Conservation (phyloP, 2,113 vertebrate species). For the Gallinago jamesoni region DNA sequence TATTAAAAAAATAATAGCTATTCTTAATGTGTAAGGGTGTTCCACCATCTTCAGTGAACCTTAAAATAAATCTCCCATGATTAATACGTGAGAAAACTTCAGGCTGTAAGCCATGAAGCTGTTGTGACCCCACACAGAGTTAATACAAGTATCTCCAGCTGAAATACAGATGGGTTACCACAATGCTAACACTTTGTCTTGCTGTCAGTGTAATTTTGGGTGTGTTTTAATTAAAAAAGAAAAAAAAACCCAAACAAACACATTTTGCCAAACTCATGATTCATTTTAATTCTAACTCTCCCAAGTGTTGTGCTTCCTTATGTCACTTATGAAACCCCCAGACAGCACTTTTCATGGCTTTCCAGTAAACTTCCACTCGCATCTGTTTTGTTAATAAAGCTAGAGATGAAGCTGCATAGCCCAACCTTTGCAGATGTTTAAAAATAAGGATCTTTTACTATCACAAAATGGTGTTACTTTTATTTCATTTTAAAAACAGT, state of each 20-base stretch:
- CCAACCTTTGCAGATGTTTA: background rate
- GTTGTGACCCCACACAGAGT: background rate
- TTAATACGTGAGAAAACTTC: background rate
- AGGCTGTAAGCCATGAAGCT: background rate
- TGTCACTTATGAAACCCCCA: slow-evolving; percentile 9
- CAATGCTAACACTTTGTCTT: background rate
- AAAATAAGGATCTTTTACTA: background rate
- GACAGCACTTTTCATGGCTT: background rate
- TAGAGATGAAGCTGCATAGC: background rate
- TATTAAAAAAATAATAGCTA: background rate
- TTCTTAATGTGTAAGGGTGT: background rate
- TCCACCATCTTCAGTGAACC: background rate
- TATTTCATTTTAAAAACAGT: background rate
- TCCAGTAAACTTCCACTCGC: background rate
- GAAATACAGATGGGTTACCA: slow-evolving; percentile 36
- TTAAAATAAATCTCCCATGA: slow-evolving; percentile 14
- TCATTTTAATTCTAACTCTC: slow-evolving; percentile 33
- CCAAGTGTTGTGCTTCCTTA: background rate
- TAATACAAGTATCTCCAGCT: slow-evolving; percentile 10
- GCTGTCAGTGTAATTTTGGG: background rate
- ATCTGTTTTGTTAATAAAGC: background rate
- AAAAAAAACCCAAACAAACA: background rate
- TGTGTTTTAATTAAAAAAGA: background rate
- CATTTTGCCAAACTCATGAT: slow-evolving; percentile 20
- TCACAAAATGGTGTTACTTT: background rate